Evolutionary conservation across 2,113 vertebrate genomes (phyloP), one percentile per base, ranked within the genome.

Genomic region (Callopanchax toddi): DNA sequence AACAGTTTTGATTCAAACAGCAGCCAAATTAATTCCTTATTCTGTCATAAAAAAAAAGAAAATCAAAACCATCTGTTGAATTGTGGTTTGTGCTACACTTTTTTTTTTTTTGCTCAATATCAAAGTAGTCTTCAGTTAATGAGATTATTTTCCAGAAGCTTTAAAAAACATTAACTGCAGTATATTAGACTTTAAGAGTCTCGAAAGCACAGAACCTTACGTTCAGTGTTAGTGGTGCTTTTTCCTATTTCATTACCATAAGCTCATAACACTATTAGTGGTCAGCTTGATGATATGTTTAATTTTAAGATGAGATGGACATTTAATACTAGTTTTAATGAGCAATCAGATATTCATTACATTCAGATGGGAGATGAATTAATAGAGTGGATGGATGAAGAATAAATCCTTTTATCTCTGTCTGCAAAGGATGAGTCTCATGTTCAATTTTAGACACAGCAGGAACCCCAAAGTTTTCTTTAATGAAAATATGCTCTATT

Each of bases 231-330:
- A 72, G 26, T 32, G 36, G 22, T 46, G 29, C 25, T 58, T 57
- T 49, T 66, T 54, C n/a, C 22, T 62, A 66, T 25, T 50, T 34
- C n/a, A 62, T 45, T 61, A 69, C 50, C 56, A 72, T 46, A 40
- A 42, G 43, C 36, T 64, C 23, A 49, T 54, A 68, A 60, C 16
- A 68, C 67, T 65, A 65, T 45, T 16, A 17, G 52, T n/a, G 5
- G 6, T 12, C 44, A 56, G 18, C 50, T 20, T 42, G 44, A 74
- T 71, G 21, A 63, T 66, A 71, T 64, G 44, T 67, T 54, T 57
- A 34, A 71, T 60, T 74, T 68, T 6, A 34, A 59, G 70, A 29
- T 67, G 53, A 77, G 40, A 64, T 60, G 16, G 22, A 65, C 32
- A 13, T 53, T 64, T 12, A 44, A 1, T 45, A 56, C 37, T 36